Evolutionary conservation across 37 sponge, comb jelly and placozoan genomes (phyloP), one percentile per base, ranked within the genome.

Genomic region (Ianthella basta): DNA sequence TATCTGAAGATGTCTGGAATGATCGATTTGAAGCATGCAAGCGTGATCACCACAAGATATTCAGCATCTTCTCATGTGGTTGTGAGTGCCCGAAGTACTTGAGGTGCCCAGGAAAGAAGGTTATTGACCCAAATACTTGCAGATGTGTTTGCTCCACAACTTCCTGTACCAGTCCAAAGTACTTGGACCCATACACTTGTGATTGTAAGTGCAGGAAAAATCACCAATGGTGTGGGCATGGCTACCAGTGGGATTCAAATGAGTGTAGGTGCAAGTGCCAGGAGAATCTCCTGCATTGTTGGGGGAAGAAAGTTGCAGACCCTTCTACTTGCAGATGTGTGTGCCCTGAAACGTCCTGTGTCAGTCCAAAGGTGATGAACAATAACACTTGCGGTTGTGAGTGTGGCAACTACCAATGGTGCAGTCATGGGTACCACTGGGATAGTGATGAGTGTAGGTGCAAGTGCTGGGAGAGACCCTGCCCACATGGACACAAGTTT

Each of bases 71-170:
- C 14, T 13, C 64, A 5, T 61, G 64, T 61, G 64, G 64, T 10
- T 61, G 64, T 10, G 64, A 61, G 10, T 61, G 64, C 10, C 14
- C 64, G 2, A 61, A 12, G 29, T 61, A 2, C 2, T 61, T 29
- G 24, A 4, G 13, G 64, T 61, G 64, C 29, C 14, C 12, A 4
- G 29, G n/a, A n/a, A n/a, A n/a, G n/a, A n/a, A n/a, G n/a, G n/a
- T n/a, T n/a, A n/a, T n/a, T n/a, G n/a, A n/a, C n/a, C n/a, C 66
- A 21, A 64, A 20, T 24, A 29, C 66, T 64, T 64, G 66, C 66
- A 64, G 27, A 30, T 64, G 66, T 16, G 23, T 29, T 16, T 64
- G 66, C 27, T 30, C 66, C 12, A 24, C 29, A 20, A 64, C 29
- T 29, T 64, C 23, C 27, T 64, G 66, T 64, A 30, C 29, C 29